phyloP scores from a whole-genome alignment of 2,113 vertebrate genomes.

The Heterochromis multidens region DNA sequence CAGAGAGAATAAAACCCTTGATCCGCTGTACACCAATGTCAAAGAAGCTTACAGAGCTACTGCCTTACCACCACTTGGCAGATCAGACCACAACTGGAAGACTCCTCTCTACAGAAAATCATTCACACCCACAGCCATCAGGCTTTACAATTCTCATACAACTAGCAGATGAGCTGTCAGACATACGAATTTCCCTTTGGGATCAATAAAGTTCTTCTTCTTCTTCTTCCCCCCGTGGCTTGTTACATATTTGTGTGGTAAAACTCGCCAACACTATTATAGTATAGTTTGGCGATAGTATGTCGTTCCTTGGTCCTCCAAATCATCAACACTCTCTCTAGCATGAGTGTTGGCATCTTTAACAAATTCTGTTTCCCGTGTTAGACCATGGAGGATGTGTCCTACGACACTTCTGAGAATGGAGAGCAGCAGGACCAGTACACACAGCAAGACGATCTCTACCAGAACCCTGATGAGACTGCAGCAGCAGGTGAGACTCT shows the following conservation, averaged over 20 bases:
- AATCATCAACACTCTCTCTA: not conserved
- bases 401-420: conserved; percentile 4
- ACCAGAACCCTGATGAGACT: not conserved
- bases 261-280: fast-evolving
- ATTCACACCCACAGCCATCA: too few species aligned
- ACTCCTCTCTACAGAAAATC: too few species aligned
- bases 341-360: not conserved
- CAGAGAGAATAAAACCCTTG: too few species aligned
- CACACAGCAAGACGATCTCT: conserved; percentile 9
- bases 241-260: not conserved
- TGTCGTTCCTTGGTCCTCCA: not conserved
- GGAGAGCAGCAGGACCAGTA: conserved; percentile 5
- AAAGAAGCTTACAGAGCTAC: too few species aligned
- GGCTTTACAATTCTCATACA: too few species aligned
- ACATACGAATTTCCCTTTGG: too few species aligned
- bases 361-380: not conserved
- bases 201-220: too few species aligned
- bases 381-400: not conserved
- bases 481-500: not conserved
- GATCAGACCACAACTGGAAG: too few species aligned
- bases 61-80: too few species aligned
- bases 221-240: too few species aligned
- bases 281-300: not conserved
- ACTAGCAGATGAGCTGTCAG: too few species aligned
- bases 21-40: too few species aligned